phyloP scores from a whole-genome alignment of 2,888 invertebrate genomes.

The Eudemis profundana region DNA sequence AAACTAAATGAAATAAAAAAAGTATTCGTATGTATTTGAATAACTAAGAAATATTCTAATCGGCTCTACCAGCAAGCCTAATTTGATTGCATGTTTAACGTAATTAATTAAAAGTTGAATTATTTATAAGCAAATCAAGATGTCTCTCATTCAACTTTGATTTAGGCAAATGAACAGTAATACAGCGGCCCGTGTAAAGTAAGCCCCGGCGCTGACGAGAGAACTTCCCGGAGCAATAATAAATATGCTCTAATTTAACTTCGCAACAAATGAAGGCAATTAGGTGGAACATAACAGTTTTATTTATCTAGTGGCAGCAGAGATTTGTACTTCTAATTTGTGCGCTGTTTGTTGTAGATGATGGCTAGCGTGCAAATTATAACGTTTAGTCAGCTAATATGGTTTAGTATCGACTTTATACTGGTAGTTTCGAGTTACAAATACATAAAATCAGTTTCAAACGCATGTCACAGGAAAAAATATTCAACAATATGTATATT shows the following conservation, averaged over 20 bases:
- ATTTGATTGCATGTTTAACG: slow-evolving; percentile 48
- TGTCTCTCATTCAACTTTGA: slow-evolving; percentile 37
- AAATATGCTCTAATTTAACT: slow-evolving; percentile 57
- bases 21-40: neutral
- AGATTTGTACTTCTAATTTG: slow-evolving; percentile 43
- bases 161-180: slow-evolving; percentile 32
- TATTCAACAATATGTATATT: too few species aligned
- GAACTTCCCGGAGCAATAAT: slow-evolving; percentile 64
- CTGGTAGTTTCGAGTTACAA: neutral
- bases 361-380: slow-evolving; percentile 28
- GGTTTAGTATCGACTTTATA: neutral
- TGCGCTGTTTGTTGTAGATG: slow-evolving; percentile 23
- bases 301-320: slow-evolving; percentile 44
- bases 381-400: slow-evolving; percentile 13
- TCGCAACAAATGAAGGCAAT: slow-evolving; percentile 44
- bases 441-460: too few species aligned
- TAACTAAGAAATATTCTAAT: slow-evolving; percentile 15
- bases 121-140: slow-evolving; percentile 39
- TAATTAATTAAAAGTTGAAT: slow-evolving; percentile 36
- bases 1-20: neutral
- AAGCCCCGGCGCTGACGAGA: slow-evolving; percentile 55
- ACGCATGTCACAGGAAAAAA: too few species aligned
- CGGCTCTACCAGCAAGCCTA: slow-evolving; percentile 48
- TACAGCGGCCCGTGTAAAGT: slow-evolving; percentile 21
- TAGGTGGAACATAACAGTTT: slow-evolving; percentile 44